A percentile compares a stretch with the other conserved stretches of the same genome.
These are phyloP conservation scores for Oreohelix idahoensis DNA, from an alignment of 1,140 invertebrate species.

Conservation along the genomic window DNA sequence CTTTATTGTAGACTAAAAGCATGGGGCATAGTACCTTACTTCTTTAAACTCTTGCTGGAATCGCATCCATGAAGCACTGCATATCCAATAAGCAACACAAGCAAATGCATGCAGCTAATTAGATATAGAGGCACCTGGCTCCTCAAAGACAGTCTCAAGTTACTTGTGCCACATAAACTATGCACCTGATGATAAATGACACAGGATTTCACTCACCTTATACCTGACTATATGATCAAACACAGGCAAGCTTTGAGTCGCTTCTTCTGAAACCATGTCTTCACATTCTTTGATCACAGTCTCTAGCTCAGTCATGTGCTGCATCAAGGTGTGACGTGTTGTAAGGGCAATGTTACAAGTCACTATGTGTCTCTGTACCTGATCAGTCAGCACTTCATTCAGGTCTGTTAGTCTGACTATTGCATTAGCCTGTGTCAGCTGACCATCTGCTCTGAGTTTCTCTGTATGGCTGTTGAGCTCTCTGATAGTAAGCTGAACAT, in stretches of 20 bases:
- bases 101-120: too few relatives aligned
- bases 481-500: slow-evolving; percentile 54
- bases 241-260: slow-evolving; percentile 83
- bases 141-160: too few relatives aligned
- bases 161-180: too few relatives aligned
- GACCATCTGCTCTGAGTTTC: slow-evolving; percentile 54
- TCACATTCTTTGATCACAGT: slow-evolving; percentile 78
- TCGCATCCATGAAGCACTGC: too few relatives aligned
- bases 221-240: slow-evolving; percentile 92
- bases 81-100: too few relatives aligned
- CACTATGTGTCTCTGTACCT: slow-evolving; percentile 72
- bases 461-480: slow-evolving; percentile 57
- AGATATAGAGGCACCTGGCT: too few relatives aligned
- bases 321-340: slow-evolving; percentile 88
- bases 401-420: slow-evolving; percentile 83
- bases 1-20: too few relatives aligned
- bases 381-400: slow-evolving; percentile 83
- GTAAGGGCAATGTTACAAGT: slow-evolving; percentile 78
- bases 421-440: slow-evolving; percentile 65
- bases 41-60: too few relatives aligned
- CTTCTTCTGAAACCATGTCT: slow-evolving; percentile 88
- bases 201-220: slow-evolving; percentile 50
- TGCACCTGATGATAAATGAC: not conserved
- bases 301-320: slow-evolving; percentile 89
- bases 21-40: too few relatives aligned